Evolutionary conservation across 1,140 invertebrate genomes (phyloP).

Genomic region (Phenacoccus solenopsis): DNA sequence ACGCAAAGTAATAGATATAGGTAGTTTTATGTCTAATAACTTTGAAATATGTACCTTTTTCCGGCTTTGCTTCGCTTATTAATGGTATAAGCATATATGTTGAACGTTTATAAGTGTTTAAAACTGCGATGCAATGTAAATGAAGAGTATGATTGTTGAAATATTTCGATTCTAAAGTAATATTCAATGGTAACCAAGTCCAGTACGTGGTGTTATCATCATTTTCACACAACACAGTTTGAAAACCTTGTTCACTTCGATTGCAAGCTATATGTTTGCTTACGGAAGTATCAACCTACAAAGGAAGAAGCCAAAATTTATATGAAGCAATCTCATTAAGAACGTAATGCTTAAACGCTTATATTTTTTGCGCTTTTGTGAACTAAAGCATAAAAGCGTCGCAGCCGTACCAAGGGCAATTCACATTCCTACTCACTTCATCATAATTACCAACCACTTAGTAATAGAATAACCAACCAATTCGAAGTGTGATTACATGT

Average conservation of each 20-base stretch:
- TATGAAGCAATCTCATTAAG: no score
- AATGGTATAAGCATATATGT: not conserved
- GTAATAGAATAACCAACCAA: no score
- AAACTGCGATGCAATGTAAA: not conserved
- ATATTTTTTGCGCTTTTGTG: no score
- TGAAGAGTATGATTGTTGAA: not conserved
- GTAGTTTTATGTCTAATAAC: no score
- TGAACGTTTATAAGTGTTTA: not conserved
- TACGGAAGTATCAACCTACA: not conserved
- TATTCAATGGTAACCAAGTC: slow-evolving; percentile 1
- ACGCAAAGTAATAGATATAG: no score
- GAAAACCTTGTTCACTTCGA: not conserved
- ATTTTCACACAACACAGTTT: not conserved
- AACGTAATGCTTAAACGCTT: no score
- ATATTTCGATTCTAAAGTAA: not conserved
- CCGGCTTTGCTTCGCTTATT: not conserved
- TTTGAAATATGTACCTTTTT: not conserved
- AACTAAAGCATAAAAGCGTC: no score
- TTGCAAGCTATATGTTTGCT: not conserved
- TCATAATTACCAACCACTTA: no score
- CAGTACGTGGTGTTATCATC: not conserved
- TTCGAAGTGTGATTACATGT: no score
- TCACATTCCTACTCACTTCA: no score
- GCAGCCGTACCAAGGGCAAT: no score
- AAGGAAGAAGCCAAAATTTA: no score